A percentile compares a stretch with the other conserved stretches of the same genome.
These are phyloP conservation scores for Melanostoma mellinum DNA, from an alignment of 2,888 invertebrate species.

Conservation along the genomic window DNA sequence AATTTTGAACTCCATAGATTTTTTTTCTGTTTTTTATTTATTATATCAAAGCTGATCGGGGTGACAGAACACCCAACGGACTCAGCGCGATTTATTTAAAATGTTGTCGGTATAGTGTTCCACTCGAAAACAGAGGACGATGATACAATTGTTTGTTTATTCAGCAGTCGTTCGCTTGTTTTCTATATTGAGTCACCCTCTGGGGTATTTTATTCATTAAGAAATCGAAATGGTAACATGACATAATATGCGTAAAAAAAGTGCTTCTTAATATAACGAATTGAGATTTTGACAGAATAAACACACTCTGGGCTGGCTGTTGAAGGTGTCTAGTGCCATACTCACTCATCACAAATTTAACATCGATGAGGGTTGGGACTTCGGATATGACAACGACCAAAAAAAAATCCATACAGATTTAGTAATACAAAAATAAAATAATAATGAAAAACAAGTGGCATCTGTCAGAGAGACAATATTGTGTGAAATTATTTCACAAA, in stretches of 20 bases:
- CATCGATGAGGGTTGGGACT: constrained; percentile 36
- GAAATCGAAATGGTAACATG: constrained; percentile 48
- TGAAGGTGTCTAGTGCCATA: constrained; percentile 35
- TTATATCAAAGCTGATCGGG: constrained; percentile 35
- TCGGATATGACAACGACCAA: constrained; percentile 40
- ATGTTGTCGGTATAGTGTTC: not conserved
- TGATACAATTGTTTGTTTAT: constrained; percentile 64
- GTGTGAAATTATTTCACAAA: constrained; percentile 78
- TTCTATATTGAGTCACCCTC: constrained; percentile 28
- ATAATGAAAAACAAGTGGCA: constrained; percentile 78
- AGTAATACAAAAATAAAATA: constrained; percentile 72
- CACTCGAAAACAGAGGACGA: constrained; percentile 32
- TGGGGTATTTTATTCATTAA: constrained; percentile 40
- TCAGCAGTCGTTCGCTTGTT: constrained; percentile 55
- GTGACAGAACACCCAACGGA: constrained; percentile 2
- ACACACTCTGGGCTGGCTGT: constrained; percentile 13
- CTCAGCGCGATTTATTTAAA: constrained; percentile 16
- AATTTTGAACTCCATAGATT: constrained; percentile 62
- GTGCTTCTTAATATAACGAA: constrained; percentile 36
- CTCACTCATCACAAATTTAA: constrained; percentile 56
- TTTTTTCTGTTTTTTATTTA: constrained; percentile 30
- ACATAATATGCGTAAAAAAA: constrained; percentile 34
- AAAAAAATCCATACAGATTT: constrained; percentile 36
- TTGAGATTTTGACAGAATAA: constrained; percentile 54
- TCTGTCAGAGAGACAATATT: constrained; percentile 79